Evolutionary conservation across 2,113 vertebrate species (phyloP).

Genomic region (Dipodomys spectabilis): DNA sequence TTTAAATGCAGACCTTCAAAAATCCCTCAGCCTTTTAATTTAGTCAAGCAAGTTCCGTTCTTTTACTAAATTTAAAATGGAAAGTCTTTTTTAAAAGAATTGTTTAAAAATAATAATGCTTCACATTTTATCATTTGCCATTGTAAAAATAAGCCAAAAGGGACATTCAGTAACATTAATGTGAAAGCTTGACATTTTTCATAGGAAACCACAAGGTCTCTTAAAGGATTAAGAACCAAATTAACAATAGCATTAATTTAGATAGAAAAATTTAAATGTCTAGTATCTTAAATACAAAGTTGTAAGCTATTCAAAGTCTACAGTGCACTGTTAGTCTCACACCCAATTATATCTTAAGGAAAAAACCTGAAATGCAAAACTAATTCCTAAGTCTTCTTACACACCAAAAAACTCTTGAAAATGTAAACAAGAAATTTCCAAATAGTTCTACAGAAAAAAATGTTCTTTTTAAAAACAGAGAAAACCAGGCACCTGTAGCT

Average conservation of each 20-base stretch:
- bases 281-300: conserved; percentile 31
- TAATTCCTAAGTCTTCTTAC: neutral
- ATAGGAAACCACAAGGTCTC: neutral
- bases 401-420: neutral
- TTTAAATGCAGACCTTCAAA: neutral
- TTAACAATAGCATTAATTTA: neutral
- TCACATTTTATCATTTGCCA: neutral
- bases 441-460: neutral
- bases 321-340: neutral
- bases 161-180: neutral
- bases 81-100: neutral
- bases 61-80: neutral
- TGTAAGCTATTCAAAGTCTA: neutral
- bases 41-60: neutral
- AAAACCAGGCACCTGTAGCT: too few species aligned
- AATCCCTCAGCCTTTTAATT: neutral
- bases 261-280: neutral
- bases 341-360: neutral
- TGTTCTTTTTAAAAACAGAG: neutral
- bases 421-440: neutral
- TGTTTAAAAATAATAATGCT: neutral
- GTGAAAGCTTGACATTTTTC: neutral
- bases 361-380: neutral
- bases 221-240: neutral
- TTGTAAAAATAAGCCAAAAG: conserved; percentile 23